These are phyloP conservation scores for Vulpes lagopus DNA, from an alignment of 2,113 vertebrate genomes.

Conservation along the genomic window DNA sequence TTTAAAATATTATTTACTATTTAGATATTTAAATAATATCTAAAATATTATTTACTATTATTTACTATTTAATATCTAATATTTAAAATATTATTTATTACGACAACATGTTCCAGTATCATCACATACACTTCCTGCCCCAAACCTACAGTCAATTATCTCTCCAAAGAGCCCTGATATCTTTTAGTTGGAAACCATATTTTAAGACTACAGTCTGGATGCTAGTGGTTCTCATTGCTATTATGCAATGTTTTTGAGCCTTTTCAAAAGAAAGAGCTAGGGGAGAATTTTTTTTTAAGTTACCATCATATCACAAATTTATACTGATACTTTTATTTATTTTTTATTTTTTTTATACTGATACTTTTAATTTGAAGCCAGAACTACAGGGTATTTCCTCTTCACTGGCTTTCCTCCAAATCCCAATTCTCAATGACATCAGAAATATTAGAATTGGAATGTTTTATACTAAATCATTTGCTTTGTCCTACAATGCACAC, in stretches of 20 bases:
- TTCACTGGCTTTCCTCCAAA: not conserved
- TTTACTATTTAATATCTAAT: not conserved
- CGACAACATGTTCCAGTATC: not conserved
- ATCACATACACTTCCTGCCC: not conserved
- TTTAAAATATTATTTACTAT: conserved; percentile 1
- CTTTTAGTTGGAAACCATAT: not conserved
- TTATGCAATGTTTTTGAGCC: not conserved
- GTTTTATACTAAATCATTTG: not conserved
- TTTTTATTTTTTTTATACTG: not conserved
- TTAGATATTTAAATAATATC: not conserved
- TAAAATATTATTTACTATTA: not conserved
- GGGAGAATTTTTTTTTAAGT: not conserved
- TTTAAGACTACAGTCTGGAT: not conserved
- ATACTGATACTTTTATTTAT: not conserved
- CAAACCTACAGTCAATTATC: not conserved
- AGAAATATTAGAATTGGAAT: not conserved
- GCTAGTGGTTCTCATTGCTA: not conserved
- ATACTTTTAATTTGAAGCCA: not conserved
- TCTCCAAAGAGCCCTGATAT: not conserved
- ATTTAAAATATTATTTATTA: not conserved
- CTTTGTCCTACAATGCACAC: not conserved
- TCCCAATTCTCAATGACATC: not conserved
- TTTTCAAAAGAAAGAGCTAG: not conserved
- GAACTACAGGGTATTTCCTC: not conserved
- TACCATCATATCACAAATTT: not conserved